A percentile compares a stretch with the other conserved stretches of the same genome.
Evolutionary conservation across 2,888 invertebrate species (phyloP).

Genomic region (Scaptomyza tumidula): DNA sequence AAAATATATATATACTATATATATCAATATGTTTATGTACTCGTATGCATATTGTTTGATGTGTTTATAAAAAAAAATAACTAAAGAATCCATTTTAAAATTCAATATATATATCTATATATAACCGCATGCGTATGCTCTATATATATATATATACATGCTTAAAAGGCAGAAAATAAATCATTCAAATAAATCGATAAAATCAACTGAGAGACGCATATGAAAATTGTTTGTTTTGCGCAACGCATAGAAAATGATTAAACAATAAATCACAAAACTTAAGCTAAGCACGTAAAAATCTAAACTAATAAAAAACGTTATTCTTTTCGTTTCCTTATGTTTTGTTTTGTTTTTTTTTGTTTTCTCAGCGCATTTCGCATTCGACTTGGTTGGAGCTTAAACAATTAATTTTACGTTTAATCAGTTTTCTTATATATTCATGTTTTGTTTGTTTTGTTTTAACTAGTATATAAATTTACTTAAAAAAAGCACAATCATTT

Average conservation of each 20-base stretch:
- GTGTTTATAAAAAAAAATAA: slow-evolving; percentile 21
- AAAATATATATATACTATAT: slow-evolving; percentile 49
- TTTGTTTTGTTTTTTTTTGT: slow-evolving; percentile 1
- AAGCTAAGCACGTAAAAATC: slow-evolving; percentile 71
- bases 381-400: slow-evolving; percentile 63
- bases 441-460: slow-evolving; percentile 13
- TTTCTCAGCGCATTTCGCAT: slow-evolving; percentile 18
- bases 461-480: slow-evolving; percentile 39
- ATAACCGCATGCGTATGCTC: slow-evolving; percentile 8
- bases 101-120: slow-evolving; percentile 7
- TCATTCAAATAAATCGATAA: slow-evolving; percentile 18
- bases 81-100: slow-evolving; percentile 50
- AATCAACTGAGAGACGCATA: slow-evolving; percentile 43
- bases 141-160: slow-evolving; percentile 19
- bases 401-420: slow-evolving; percentile 65
- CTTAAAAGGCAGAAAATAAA: slow-evolving; percentile 17
- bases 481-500: slow-evolving; percentile 67
- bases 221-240: slow-evolving; percentile 29
- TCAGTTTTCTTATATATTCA: slow-evolving; percentile 66
- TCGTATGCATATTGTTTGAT: slow-evolving; percentile 28
- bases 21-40: slow-evolving; percentile 27
- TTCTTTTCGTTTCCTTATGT: slow-evolving; percentile 16
- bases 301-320: slow-evolving; percentile 57
- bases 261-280: slow-evolving; percentile 78
- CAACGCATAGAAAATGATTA: slow-evolving; percentile 56